Percentiles rank a stretch among this genome's conserved stretches.
phyloP scores from a whole-genome alignment of 2,113 vertebrate genomes.

The Hystrix cristata region DNA sequence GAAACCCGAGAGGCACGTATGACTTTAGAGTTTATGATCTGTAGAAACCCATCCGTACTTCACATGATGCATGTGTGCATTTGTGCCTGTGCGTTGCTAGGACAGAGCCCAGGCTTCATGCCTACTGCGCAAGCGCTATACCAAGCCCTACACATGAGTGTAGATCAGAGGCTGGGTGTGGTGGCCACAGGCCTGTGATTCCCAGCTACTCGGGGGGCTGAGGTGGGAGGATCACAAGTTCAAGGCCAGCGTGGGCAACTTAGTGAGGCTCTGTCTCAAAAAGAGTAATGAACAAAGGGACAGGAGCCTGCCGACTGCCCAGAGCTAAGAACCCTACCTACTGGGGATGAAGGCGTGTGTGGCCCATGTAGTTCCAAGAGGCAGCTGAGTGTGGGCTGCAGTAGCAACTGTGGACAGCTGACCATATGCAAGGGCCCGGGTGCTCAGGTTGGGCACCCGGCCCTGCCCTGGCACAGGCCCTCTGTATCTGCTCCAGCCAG shows the following conservation, averaged over 20 bases:
- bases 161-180: not conserved
- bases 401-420: rapidly evolving
- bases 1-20: not conserved
- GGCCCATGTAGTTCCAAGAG: rapidly evolving
- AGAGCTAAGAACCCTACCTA: not conserved
- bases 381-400: not conserved
- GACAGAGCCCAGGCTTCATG: not conserved
- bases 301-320: not conserved
- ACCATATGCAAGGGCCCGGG: not conserved
- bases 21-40: not conserved
- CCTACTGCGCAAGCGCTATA: not conserved
- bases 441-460: rapidly evolving
- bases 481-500: not conserved
- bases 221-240: not conserved
- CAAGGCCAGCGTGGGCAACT: not conserved
- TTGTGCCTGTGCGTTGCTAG: too few relatives aligned
- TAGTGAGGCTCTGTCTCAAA: not conserved
- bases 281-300: not conserved
- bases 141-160: not conserved
- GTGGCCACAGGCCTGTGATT: rapidly evolving
- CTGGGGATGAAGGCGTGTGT: not conserved
- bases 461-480: not conserved
- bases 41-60: not conserved
- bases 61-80: not conserved
- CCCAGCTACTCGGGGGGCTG: not conserved